These are phyloP conservation scores for Altica lythri DNA, from an alignment of 2,888 invertebrate genomes.

Conservation along the genomic window DNA sequence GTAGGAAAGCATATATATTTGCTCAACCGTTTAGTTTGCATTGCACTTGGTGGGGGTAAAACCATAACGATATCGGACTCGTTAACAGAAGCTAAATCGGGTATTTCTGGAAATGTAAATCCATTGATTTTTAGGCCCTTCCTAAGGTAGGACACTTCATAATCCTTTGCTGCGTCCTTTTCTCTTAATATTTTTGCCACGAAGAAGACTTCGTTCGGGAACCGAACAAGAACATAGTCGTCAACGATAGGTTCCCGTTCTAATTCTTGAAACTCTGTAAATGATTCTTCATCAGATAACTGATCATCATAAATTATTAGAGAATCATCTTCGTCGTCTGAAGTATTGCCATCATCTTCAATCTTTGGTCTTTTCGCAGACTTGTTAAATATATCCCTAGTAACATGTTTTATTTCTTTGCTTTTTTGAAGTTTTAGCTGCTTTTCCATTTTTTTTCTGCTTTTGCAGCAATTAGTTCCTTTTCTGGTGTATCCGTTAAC, in stretches of 20 bases:
- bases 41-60: neutral
- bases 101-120: slow-evolving; percentile 12
- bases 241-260: slow-evolving; percentile 13
- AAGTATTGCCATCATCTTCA: slow-evolving; percentile 3
- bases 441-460: neutral
- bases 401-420: neutral
- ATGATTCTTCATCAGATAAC: slow-evolving; percentile 4
- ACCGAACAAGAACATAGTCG: slow-evolving; percentile 11
- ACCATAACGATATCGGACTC: too few relatives aligned
- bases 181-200: too few relatives aligned
- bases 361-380: slow-evolving; percentile 3
- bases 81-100: slow-evolving; percentile 6
- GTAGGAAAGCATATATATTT: neutral
- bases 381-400: slow-evolving; percentile 1
- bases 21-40: neutral
- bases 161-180: slow-evolving; percentile 11
- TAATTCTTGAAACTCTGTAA: slow-evolving; percentile 30
- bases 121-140: slow-evolving; percentile 9
- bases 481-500: slow-evolving; percentile 1
- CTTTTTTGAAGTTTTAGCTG: neutral
- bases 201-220: slow-evolving; percentile 9
- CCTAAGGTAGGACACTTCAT: slow-evolving; percentile 10
- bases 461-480: slow-evolving; percentile 11
- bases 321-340: slow-evolving; percentile 6
- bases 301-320: slow-evolving; percentile 9